Evolutionary conservation across 2,113 vertebrate species (phyloP).

Genomic region (Siniperca chuatsi): DNA sequence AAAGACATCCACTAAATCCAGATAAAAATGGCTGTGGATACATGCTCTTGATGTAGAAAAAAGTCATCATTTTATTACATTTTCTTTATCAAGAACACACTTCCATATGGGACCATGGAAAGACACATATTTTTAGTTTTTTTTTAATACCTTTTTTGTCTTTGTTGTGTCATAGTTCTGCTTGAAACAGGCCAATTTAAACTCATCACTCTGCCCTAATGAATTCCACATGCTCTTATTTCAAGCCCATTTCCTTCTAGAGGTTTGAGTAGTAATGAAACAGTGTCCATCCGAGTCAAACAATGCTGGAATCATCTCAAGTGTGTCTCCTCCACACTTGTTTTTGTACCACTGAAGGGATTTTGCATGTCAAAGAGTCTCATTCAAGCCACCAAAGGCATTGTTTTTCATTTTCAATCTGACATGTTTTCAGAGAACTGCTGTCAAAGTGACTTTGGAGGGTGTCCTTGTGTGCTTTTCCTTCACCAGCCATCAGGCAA

Average conservation of each 20-base stretch:
- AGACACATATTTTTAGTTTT: neutral
- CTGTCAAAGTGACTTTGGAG: conserved; percentile 61
- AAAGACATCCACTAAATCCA: conserved; percentile 32
- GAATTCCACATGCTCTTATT: conserved; percentile 62
- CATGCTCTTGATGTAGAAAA: conserved; percentile 33
- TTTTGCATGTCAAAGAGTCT: conserved; percentile 55
- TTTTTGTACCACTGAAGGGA: conserved; percentile 32
- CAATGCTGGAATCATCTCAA: conserved; percentile 35
- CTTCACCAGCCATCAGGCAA: conserved; percentile 24
- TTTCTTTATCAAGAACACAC: conserved; percentile 41
- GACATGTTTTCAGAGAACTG: conserved; percentile 46
- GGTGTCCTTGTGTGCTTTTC: conserved; percentile 46
- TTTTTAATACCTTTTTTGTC: neutral
- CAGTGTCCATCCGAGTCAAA: conserved; percentile 37
- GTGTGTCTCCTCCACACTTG: conserved; percentile 18
- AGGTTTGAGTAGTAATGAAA: conserved; percentile 33
- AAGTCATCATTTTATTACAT: conserved; percentile 53
- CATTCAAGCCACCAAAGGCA: conserved; percentile 43
- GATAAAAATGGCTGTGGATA: conserved; percentile 4
- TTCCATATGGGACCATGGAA: conserved; percentile 38
- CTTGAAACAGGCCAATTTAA: conserved; percentile 31
- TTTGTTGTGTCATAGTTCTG: conserved; percentile 30
- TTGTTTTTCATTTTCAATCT: conserved; percentile 66
- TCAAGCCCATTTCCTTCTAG: conserved; percentile 18
- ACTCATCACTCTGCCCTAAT: conserved; percentile 61